Conservation (phyloP, 2,888 invertebrate genomes). For the Spisula solida region DNA sequence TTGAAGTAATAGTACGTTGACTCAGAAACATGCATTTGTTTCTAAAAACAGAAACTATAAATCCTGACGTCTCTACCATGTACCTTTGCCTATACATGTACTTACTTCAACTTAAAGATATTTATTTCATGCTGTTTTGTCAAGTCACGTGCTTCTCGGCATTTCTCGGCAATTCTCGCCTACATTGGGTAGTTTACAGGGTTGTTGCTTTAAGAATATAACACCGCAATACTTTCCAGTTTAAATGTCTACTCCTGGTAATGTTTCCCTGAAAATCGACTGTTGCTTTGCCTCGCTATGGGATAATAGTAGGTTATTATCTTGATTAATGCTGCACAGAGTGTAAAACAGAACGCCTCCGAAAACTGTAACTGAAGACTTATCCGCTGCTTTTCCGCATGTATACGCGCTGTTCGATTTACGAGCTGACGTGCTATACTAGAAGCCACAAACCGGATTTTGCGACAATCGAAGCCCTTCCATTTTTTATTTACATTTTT, state of each 20-base stretch:
- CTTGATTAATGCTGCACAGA: constrained; percentile 19
- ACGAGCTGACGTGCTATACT: background rate
- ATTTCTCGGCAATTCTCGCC: background rate
- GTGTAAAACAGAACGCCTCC: constrained; percentile 27
- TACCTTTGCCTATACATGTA: background rate
- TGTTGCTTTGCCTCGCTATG: constrained; percentile 24
- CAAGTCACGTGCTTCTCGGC: constrained; percentile 9
- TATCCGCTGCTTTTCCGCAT: constrained; percentile 1
- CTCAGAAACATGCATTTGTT: too few relatives aligned
- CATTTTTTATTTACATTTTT: too few relatives aligned
- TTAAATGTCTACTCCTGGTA: constrained; percentile 12
- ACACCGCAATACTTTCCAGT: constrained; percentile 3
- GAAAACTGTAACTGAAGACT: background rate
- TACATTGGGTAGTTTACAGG: constrained; percentile 15
- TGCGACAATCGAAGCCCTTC: background rate
- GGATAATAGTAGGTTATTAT: constrained; percentile 27
- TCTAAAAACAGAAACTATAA: too few relatives aligned
- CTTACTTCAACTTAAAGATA: constrained; percentile 6
- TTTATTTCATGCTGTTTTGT: background rate
- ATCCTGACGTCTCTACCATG: background rate
- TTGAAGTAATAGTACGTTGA: too few relatives aligned
- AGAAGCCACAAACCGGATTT: background rate
- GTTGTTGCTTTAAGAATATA: constrained; percentile 18
- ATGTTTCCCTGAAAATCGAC: constrained; percentile 30
- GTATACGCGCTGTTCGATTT: constrained; percentile 10